Conservation (phyloP, 2,797 vertebrate species). For the Megaceryle alcyon region DNA sequence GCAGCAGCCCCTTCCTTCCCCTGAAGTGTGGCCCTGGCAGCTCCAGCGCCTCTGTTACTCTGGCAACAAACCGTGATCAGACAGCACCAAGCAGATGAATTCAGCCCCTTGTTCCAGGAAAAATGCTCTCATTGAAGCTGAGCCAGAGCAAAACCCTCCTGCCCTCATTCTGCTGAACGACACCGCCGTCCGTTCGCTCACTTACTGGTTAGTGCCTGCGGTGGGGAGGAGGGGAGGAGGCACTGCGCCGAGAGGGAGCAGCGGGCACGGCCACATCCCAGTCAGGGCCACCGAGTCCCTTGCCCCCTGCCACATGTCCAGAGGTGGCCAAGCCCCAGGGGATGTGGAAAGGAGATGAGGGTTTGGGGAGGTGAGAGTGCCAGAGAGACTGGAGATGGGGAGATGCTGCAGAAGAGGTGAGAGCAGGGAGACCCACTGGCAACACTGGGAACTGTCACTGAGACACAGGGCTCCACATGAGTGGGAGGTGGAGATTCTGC, state of each 20-base stretch:
- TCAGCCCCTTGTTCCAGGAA: slow-evolving; percentile 76
- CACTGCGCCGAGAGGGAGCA: neutral
- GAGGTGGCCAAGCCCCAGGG: neutral
- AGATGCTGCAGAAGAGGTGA: neutral
- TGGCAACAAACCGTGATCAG: slow-evolving; percentile 72
- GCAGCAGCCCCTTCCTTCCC: neutral
- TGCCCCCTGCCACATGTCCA: fast-evolving
- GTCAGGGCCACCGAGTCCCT: neutral
- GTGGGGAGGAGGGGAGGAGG: neutral
- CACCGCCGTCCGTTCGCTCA: neutral
- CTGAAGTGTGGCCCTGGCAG: slow-evolving; percentile 34
- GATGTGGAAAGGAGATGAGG: neutral
- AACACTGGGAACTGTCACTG: fast-evolving
- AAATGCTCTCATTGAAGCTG: slow-evolving; percentile 77
- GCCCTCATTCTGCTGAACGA: slow-evolving; percentile 55
- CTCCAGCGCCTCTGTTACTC: slow-evolving; percentile 68
- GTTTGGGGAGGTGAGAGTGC: neutral
- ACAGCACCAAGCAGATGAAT: slow-evolving; percentile 75
- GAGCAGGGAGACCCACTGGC: neutral
- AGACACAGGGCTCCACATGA: neutral
- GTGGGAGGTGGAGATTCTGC: neutral
- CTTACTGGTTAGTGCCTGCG: neutral
- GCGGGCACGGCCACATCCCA: neutral
- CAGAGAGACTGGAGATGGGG: too few relatives aligned
- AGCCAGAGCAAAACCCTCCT: slow-evolving; percentile 36